A percentile compares a stretch with the other conserved stretches of the same genome.
phyloP scores from a whole-genome alignment of 2,113 vertebrate genomes.

The Antechinus flavipes region DNA sequence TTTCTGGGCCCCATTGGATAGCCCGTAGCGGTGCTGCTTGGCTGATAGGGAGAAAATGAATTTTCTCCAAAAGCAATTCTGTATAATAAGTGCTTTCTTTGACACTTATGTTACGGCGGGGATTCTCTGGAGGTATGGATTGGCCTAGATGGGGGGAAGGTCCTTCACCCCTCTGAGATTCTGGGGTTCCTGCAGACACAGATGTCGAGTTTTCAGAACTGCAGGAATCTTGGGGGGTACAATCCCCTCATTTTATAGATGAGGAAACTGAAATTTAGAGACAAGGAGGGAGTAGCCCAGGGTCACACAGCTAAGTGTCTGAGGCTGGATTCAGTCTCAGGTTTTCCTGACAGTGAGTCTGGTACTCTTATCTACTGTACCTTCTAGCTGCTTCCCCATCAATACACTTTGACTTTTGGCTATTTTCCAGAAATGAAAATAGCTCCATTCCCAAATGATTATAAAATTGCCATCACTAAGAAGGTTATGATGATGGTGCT shows the following conservation, averaged over 20 bases:
- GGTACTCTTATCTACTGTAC: background rate
- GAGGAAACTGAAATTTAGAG: background rate
- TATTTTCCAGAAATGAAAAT: background rate
- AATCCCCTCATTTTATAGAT: background rate
- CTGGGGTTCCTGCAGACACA: background rate
- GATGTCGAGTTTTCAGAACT: background rate
- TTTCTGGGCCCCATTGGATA: background rate
- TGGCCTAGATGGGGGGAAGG: background rate
- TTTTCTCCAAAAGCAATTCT: conserved; percentile 44
- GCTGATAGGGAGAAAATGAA: background rate
- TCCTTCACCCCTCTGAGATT: background rate
- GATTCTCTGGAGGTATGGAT: background rate
- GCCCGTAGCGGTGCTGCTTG: background rate
- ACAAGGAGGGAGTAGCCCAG: background rate
- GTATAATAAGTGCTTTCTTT: conserved; percentile 32
- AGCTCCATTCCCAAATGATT: background rate
- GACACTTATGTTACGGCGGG: background rate
- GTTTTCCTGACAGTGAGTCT: background rate
- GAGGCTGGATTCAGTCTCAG: background rate
- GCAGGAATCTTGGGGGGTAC: background rate
- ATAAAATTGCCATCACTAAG: background rate
- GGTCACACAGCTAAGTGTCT: background rate
- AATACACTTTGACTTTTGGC: background rate
- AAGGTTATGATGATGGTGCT: background rate
- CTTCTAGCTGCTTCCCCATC: background rate